Evolutionary conservation across 2,797 vertebrate species (phyloP), one percentile per base, ranked within the genome.

Genomic region (Gadopsis marmoratus): DNA sequence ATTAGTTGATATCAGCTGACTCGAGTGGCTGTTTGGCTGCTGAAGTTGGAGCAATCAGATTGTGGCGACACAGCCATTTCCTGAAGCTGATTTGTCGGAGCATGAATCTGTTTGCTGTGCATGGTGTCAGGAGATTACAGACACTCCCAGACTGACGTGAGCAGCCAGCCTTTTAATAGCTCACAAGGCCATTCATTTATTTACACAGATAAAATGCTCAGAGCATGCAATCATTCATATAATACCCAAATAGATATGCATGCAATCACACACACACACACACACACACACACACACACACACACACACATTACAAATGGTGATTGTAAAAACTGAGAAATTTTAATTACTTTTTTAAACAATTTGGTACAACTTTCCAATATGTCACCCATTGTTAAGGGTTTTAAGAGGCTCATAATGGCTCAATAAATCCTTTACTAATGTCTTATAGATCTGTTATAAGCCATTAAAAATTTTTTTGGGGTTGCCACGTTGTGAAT

Each of bases 1-100:
- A 94, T 94, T 93, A 92, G 89, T 79, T 91, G 86, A 91, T 94
- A 93, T 79, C 89, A 91, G 82, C 79, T 75, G 26, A 79, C 86
- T 93, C 51, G 61, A 88, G 84, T 48, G 74, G 82, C 79, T 86
- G 86, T 84, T 77, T 78, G 81, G 85, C 76, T 69, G 87, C 82
- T 84, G 75, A 82, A 88, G 79, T 82, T 74, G 75, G 74, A 72
- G 84, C 77, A 51, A 93, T 93, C 91, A 90, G 92, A 93, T 92
- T 85, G 82, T 53, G 59, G 85, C 73, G 67, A 87, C 78, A 64
- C 78, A 74, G 71, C 71, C 85, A 74, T 88, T 88, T 88, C 88
- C 87, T 81, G 77, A 45, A 84, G 83, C 74, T 86, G 89, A 90
- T 90, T 88, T 85, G 84, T 86, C 64, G 35, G 79, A 74, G 78